Evolutionary conservation across 1,140 invertebrate genomes (phyloP), one percentile per base, ranked within the genome.

Genomic region (Atta cephalotes): DNA sequence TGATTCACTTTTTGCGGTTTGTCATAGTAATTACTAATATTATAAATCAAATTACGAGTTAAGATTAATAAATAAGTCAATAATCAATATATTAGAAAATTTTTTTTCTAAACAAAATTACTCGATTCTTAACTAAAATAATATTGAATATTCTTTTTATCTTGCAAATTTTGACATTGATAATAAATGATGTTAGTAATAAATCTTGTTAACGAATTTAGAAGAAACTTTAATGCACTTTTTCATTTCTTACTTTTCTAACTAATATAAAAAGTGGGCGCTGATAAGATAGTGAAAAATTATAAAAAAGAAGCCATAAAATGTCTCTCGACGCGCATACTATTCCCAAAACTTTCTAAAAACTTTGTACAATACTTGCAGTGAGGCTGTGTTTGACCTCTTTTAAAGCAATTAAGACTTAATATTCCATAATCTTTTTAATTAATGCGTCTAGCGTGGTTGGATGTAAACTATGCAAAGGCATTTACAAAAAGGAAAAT

Each of bases 401-500:
- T 18, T 77, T 77, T 39, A 77, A 18, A 62, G 56, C 21, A 45
- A 21, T 77, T 39, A 39, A 45, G 21, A 45, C 16, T 62, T 62
- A 77, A 77, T 77, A 25, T 77, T 60, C n/a, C 9, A 60, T 35
- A 76, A 76, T 39, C 28, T 60, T 9, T 77, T 77, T 77, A 77
- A 62, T 77, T 77, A 77, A 62, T 77, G 31, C 31, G 35, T 77
- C n/a, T 58, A 53, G 21, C 25, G 5, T 16, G 28, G 25, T 25
- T 62, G n/a, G 14, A 62, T 77, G 0, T 58, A 25, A 60, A 77
- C 14, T 2, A 10, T 16, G 28, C 7, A 2, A 14, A 35, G 4
- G 6, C 7, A 58, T 45, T 77, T 77, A n/a, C 2, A 45, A 45
- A 16, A 35, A 77, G 14, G 21, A 25, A 3, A 2, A 10, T 28